These are phyloP conservation scores for Balaenoptera acutorostrata DNA, from an alignment of 2,113 vertebrate species.

Conservation along the genomic window DNA sequence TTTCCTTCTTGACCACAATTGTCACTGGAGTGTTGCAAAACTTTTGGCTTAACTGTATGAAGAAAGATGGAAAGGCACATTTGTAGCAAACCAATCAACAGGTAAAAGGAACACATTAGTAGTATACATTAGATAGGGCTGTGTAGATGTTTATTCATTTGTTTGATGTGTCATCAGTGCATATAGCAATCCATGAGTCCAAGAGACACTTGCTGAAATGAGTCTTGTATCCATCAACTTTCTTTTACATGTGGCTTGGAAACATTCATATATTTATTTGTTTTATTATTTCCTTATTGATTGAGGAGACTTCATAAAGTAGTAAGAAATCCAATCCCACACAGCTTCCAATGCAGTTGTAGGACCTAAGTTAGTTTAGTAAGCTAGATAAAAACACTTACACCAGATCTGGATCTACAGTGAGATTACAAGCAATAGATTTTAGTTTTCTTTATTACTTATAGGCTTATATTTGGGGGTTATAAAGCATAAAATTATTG, in stretches of 20 bases:
- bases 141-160: slow-evolving; percentile 54
- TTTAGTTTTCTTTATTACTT: background rate
- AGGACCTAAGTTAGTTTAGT: background rate
- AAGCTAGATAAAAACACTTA: background rate
- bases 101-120: background rate
- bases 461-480: background rate
- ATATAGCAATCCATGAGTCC: slow-evolving; percentile 19
- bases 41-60: slow-evolving; percentile 42
- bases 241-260: background rate
- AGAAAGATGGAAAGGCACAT: slow-evolving; percentile 59
- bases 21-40: slow-evolving; percentile 56
- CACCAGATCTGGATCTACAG: background rate
- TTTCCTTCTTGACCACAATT: slow-evolving; percentile 41
- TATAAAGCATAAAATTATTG: background rate
- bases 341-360: background rate
- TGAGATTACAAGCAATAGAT: background rate
- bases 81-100: slow-evolving; percentile 45
- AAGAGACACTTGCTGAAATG: slow-evolving; percentile 32
- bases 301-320: background rate
- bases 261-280: background rate
- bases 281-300: background rate
- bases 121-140: slow-evolving; percentile 46
- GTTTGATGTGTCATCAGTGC: slow-evolving; percentile 48
- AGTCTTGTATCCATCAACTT: slow-evolving; percentile 57
- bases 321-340: background rate